Conservation (phyloP, 1,140 invertebrate genomes). For the Drosophila kanapiae region DNA sequence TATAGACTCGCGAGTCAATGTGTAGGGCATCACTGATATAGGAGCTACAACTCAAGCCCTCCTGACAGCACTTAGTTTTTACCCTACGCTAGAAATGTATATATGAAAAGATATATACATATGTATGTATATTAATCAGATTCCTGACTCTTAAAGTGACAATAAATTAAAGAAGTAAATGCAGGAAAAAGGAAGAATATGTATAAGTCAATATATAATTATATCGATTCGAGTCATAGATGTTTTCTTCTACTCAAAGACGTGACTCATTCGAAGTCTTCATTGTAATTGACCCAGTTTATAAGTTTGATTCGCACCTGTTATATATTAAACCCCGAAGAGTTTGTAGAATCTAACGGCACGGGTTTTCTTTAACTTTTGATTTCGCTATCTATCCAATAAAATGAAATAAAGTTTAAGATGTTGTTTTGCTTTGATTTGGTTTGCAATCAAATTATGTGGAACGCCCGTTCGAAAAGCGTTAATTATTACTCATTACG, state of each 20-base stretch:
- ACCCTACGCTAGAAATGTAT: background rate
- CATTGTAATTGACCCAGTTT: background rate
- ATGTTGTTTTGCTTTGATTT: slow-evolving; percentile 43
- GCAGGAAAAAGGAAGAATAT: too few relatives aligned
- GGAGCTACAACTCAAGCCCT: too few relatives aligned
- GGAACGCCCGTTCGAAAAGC: slow-evolving; percentile 32
- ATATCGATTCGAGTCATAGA: background rate
- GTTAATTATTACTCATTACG: slow-evolving; percentile 72
- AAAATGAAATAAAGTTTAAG: slow-evolving; percentile 46
- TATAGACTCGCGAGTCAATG: too few relatives aligned
- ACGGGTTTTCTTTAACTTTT: background rate
- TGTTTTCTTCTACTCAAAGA: background rate
- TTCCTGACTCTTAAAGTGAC: background rate
- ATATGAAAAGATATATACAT: background rate
- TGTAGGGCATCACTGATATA: too few relatives aligned
- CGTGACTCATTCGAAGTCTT: background rate
- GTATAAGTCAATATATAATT: background rate
- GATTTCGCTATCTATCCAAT: slow-evolving; percentile 26
- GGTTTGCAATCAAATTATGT: slow-evolving; percentile 57
- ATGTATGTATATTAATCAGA: too few relatives aligned
- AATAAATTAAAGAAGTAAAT: background rate
- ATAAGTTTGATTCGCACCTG: slow-evolving; percentile 8
- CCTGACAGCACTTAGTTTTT: background rate
- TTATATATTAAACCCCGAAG: background rate
- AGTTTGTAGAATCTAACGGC: background rate